Evolutionary conservation across 2,888 invertebrate genomes (phyloP), one percentile per base, ranked within the genome.

Genomic region (Dasysyrphus tricinctus): DNA sequence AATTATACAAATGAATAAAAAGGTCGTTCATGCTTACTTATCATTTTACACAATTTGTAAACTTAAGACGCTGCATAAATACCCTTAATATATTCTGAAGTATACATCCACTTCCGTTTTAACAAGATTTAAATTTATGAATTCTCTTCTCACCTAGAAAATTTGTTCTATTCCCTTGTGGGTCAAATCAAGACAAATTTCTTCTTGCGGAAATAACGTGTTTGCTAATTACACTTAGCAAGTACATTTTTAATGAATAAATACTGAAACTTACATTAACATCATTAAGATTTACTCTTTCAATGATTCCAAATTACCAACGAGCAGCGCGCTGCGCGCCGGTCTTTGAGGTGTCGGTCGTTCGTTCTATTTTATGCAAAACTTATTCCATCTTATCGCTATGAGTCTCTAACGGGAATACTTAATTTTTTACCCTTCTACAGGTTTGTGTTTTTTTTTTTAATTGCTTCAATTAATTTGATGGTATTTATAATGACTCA

Each of bases 391-490:
- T 37, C 16, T 24, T 24, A 24, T 57, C 8, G n/a, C 47, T 34
- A 44, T 67, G 16, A 34, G 57, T 2, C n/a, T 37, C 39, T 14
- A 39, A 39, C 11, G 42, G 12, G 39, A 65, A 44, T 72, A 32
- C 61, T 54, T 19, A 29, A 56, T 78, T 44, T 6, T 24, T 9
- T 59, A 37, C 24, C 76, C 54, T 76, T 76, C 54, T 34, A 12
- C 37, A 69, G n/a, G 32, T 34, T 67, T 67, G 37, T 49, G 67
- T 47, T 49, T 47, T 77, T 67, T 47, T 73, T 79, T 79, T 74
- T 79, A 84, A 84, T 84, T 80, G 80, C 57, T 42, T 42, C 83
- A 80, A 84, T 84, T 72, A 84, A 80, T 63, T 84, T 80, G 70
- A 80, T 84, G 83, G 75, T 70, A 75, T 80, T 70, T 63, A 65